These are phyloP conservation scores for Colossoma macropomum DNA, from an alignment of 2,113 vertebrate genomes.

Conservation along the genomic window DNA sequence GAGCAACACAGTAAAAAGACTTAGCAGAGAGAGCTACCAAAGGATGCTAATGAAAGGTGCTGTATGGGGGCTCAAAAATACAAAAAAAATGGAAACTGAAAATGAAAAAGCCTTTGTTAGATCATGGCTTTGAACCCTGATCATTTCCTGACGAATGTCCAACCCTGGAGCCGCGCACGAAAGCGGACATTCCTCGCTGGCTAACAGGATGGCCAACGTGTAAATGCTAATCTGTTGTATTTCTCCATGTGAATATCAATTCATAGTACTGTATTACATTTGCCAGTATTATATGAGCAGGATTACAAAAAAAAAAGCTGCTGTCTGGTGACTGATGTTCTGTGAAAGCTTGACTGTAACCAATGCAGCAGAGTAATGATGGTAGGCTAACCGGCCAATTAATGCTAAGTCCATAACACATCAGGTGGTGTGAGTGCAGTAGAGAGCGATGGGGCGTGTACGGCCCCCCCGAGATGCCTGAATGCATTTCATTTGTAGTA, in stretches of 20 bases:
- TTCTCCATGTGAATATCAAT: slow-evolving; percentile 6
- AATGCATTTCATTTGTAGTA: not conserved
- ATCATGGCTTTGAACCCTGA: not conserved
- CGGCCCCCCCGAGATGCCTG: not conserved
- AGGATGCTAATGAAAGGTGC: too few species aligned
- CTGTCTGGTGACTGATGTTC: not conserved
- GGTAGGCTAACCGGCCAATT: not conserved
- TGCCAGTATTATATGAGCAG: slow-evolving; percentile 57
- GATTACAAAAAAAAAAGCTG: not conserved
- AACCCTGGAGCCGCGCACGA: not conserved
- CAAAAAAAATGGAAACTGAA: not conserved
- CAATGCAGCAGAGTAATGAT: not conserved
- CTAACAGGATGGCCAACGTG: not conserved
- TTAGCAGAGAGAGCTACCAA: too few species aligned
- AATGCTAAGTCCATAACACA: not conserved
- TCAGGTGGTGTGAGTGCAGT: not conserved
- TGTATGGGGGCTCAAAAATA: too few species aligned
- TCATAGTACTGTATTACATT: slow-evolving; percentile 60
- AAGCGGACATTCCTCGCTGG: not conserved
- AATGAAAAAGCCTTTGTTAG: not conserved
- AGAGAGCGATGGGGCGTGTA: not conserved
- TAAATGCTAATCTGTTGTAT: not conserved
- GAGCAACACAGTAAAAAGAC: too few species aligned
- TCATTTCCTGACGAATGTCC: not conserved
- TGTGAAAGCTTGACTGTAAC: not conserved